A percentile compares a stretch with the other conserved stretches of the same genome.
Conservation (phyloP, 1,140 invertebrate species). For the Drosophila hydei region DNA sequence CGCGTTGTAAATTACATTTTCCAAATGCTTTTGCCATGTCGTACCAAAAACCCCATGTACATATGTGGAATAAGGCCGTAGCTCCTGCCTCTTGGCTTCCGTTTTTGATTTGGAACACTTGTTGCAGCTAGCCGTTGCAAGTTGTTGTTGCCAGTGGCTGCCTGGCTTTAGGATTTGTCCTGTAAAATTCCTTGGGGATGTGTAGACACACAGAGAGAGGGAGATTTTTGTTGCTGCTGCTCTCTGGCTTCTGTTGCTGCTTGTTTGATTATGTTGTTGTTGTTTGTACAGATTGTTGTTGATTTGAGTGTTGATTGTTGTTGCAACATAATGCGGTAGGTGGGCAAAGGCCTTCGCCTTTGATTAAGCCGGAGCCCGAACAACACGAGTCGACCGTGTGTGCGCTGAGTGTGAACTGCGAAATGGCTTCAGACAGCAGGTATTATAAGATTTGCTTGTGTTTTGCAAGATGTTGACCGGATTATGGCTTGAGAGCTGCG, state of each 20-base stretch:
- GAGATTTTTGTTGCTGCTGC: not conserved
- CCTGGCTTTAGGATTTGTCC: constrained; percentile 62
- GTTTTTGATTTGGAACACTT: constrained; percentile 78
- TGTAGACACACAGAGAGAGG: constrained; percentile 49
- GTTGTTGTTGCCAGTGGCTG: constrained; percentile 18
- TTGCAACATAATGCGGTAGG: constrained; percentile 60
- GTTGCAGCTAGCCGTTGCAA: constrained; percentile 45
- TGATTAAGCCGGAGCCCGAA: constrained; percentile 15
- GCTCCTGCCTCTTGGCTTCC: constrained; percentile 54
- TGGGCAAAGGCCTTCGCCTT: constrained; percentile 39
- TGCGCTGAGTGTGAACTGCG: constrained; percentile 8
- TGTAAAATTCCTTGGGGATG: constrained; percentile 76
- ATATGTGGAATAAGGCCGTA: constrained; percentile 67
- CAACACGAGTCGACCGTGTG: not conserved
- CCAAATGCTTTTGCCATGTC: constrained; percentile 83
- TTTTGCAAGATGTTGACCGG: constrained; percentile 1
- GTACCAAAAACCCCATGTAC: constrained; percentile 79
- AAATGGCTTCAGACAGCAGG: not conserved
- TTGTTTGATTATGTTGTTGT: constrained; percentile 72
- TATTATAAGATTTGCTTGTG: constrained; percentile 1
- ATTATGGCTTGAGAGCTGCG: not conserved
- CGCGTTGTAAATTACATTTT: constrained; percentile 83
- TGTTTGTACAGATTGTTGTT: constrained; percentile 79
- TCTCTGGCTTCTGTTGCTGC: constrained; percentile 34
- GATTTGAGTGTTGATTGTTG: constrained; percentile 79